These are phyloP conservation scores for Phania funesta DNA, from an alignment of 2,888 invertebrate genomes.

Conservation along the genomic window DNA sequence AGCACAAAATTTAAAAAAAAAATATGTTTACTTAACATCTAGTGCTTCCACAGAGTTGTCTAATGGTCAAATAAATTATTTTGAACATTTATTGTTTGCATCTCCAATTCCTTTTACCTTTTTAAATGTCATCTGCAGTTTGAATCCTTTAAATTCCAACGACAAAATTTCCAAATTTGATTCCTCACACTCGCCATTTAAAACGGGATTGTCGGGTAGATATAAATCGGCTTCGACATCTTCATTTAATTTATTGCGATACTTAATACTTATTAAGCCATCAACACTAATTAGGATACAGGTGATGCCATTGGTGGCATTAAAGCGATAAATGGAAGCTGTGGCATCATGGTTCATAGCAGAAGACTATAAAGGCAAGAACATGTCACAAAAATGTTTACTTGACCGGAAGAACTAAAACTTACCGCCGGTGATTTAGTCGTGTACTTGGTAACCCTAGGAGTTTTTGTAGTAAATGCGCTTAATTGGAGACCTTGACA, in stretches of 20 bases:
- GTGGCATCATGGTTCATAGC: conserved; percentile 79
- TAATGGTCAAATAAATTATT: too few species aligned
- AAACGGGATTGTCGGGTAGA: conserved; percentile 87
- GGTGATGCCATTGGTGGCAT: conserved; percentile 86
- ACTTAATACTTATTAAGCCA: conserved; percentile 87
- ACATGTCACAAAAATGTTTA: neutral
- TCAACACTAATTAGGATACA: conserved; percentile 88
- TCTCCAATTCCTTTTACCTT: too few species aligned
- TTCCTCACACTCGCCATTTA: conserved; percentile 88
- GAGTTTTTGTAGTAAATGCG: conserved; percentile 84
- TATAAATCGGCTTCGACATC: conserved; percentile 86
- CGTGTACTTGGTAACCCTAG: conserved; percentile 85
- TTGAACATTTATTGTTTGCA: too few species aligned
- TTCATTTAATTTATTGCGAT: conserved; percentile 85
- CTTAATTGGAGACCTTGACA: conserved; percentile 81
- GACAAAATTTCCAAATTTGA: conserved; percentile 87
- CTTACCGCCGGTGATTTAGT: conserved; percentile 81
- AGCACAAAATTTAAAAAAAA: too few species aligned
- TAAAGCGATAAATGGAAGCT: conserved; percentile 85
- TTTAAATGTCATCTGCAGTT: conserved; percentile 87
- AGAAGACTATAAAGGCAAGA: conserved; percentile 72
- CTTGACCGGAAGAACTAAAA: neutral
- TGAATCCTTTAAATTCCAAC: conserved; percentile 88
- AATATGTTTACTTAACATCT: neutral
- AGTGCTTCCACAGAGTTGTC: too few species aligned